Conservation (phyloP, 2,113 vertebrate genomes). For the Clarias macrocephalus region DNA sequence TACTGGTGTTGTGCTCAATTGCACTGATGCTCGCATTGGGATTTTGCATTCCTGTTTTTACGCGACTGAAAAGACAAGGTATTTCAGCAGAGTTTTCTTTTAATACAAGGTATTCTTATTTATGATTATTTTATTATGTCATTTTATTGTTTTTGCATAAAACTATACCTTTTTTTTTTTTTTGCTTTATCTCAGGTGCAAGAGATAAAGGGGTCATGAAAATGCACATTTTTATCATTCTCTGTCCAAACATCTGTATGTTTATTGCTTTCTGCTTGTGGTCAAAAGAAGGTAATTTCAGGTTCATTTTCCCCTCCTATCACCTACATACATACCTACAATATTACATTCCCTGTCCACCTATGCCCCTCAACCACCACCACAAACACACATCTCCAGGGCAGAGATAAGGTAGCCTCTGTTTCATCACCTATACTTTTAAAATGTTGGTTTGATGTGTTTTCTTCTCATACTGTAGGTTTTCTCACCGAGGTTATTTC, state of each 20-base stretch:
- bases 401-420: too few relatives aligned
- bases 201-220: neutral
- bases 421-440: too few relatives aligned
- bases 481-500: neutral
- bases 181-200: neutral
- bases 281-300: neutral
- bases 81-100: neutral
- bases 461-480: neutral
- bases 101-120: too few relatives aligned
- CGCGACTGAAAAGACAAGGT: neutral
- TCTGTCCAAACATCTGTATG: neutral
- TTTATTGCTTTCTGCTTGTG: conserved; percentile 2
- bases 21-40: neutral
- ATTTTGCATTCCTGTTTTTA: neutral
- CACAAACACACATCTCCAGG: too few relatives aligned
- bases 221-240: neutral
- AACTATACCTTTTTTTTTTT: too few relatives aligned
- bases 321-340: neutral
- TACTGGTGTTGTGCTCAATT: conserved; percentile 19
- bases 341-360: too few relatives aligned
- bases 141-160: too few relatives aligned
- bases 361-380: too few relatives aligned
- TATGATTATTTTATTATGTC: too few relatives aligned
- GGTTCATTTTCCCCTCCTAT: neutral
- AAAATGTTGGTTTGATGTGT: neutral